These are phyloP conservation scores for Spilosoma lubricipeda DNA, from an alignment of 2,888 invertebrate species.

Conservation along the genomic window DNA sequence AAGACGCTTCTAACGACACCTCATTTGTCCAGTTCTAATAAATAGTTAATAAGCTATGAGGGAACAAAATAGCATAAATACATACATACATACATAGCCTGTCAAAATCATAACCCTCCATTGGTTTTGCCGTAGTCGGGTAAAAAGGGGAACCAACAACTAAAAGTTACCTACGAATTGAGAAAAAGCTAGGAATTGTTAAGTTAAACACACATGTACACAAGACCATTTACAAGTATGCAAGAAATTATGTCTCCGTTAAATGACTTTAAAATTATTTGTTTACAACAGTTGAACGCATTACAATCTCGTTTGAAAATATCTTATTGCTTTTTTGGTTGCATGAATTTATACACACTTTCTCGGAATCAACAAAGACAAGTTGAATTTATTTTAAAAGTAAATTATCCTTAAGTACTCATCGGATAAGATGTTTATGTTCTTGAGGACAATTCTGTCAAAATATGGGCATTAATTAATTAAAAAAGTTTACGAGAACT, in stretches of 20 bases:
- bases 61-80: no score
- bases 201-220: neutral
- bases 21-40: no score
- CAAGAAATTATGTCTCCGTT: conserved; percentile 20
- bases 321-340: conserved; percentile 29
- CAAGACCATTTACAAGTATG: neutral
- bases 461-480: neutral
- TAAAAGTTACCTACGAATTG: neutral
- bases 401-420: conserved; percentile 16
- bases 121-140: no score
- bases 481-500: neutral
- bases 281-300: conserved; percentile 41
- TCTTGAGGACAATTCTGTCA: neutral
- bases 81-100: no score
- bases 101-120: no score
- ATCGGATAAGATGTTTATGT: conserved; percentile 14
- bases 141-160: no score
- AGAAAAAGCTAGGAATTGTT: neutral
- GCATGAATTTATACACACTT: conserved; percentile 36
- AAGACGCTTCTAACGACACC: no score
- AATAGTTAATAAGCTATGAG: no score
- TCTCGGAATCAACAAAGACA: conserved; percentile 24
- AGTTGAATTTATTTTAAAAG: conserved; percentile 1
- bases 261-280: conserved; percentile 39
- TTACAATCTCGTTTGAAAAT: conserved; percentile 33